phyloP scores from a whole-genome alignment of 1,140 invertebrate species.

The Atopsyche davidsoni region DNA sequence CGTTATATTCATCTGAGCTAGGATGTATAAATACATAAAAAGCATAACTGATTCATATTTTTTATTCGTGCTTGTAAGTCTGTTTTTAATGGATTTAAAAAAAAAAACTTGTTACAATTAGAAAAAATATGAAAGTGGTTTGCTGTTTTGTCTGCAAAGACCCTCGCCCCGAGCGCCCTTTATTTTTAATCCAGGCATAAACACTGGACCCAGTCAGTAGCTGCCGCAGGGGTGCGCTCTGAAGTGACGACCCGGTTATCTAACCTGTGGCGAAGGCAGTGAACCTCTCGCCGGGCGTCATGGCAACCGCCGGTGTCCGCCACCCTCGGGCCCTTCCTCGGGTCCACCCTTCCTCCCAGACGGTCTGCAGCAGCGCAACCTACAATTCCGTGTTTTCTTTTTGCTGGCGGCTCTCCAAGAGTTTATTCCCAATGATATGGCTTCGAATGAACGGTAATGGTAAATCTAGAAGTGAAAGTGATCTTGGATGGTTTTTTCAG shows the following conservation, averaged over 20 bases:
- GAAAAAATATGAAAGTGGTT: too few relatives aligned
- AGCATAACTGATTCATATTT: too few relatives aligned
- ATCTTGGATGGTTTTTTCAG: not conserved
- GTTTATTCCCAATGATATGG: not conserved
- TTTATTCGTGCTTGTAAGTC: too few relatives aligned
- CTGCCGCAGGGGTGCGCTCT: not conserved
- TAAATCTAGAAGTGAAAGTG: too few relatives aligned
- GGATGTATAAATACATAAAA: too few relatives aligned
- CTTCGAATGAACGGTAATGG: not conserved
- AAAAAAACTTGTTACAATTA: too few relatives aligned
- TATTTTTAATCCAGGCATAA: not conserved
- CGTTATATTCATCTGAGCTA: too few relatives aligned
- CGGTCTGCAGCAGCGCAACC: not conserved
- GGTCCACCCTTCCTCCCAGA: not conserved
- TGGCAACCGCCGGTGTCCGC: slow-evolving; percentile 26
- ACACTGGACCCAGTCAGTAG: too few relatives aligned
- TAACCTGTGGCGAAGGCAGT: slow-evolving; percentile 21
- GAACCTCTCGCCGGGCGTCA: slow-evolving; percentile 25
- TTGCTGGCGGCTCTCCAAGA: not conserved
- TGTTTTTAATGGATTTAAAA: too few relatives aligned
- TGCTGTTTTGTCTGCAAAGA: too few relatives aligned
- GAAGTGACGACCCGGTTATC: slow-evolving; percentile 25
- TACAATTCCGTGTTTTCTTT: not conserved
- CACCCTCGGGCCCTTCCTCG: not conserved
- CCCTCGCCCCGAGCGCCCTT: too few relatives aligned